Percentiles rank a stretch among this genome's conserved stretches.
Evolutionary conservation across 1,140 invertebrate species (phyloP).

Genomic region (Acromyrmex charruanus): DNA sequence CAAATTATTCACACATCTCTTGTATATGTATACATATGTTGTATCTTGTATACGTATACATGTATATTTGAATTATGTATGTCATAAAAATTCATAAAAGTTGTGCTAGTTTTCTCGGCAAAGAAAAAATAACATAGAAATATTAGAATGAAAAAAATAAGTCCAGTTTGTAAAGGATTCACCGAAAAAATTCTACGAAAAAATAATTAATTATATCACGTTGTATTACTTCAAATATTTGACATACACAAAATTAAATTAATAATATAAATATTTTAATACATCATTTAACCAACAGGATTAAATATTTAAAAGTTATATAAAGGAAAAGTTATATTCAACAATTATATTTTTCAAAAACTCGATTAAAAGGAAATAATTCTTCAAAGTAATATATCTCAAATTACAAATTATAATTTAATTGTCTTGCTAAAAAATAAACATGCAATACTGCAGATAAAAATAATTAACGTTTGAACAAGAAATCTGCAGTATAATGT

Average conservation of each 20-base stretch:
- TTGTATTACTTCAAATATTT: neutral
- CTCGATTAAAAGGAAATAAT: neutral
- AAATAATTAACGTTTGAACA: neutral
- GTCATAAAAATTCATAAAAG: neutral
- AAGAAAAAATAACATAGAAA: neutral
- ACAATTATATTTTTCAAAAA: neutral
- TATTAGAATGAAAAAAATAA: neutral
- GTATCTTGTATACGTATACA: constrained; percentile 6
- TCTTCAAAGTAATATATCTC: neutral
- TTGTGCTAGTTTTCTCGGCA: neutral
- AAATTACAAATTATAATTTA: neutral
- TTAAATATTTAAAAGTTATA: neutral
- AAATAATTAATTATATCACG: neutral
- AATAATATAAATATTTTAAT: constrained; percentile 7
- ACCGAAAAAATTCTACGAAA: neutral
- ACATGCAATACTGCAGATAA: neutral
- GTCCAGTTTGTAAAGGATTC: too few relatives aligned
- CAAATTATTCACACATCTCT: constrained; percentile 7
- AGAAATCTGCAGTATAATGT: neutral
- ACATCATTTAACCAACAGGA: neutral
- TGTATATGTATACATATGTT: neutral
- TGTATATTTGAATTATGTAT: constrained; percentile 48
- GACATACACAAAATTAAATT: neutral
- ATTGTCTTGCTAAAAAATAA: neutral
- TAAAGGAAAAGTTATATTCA: neutral